Evolutionary conservation across 2,797 vertebrate species (phyloP).

Genomic region (Prionace glauca): DNA sequence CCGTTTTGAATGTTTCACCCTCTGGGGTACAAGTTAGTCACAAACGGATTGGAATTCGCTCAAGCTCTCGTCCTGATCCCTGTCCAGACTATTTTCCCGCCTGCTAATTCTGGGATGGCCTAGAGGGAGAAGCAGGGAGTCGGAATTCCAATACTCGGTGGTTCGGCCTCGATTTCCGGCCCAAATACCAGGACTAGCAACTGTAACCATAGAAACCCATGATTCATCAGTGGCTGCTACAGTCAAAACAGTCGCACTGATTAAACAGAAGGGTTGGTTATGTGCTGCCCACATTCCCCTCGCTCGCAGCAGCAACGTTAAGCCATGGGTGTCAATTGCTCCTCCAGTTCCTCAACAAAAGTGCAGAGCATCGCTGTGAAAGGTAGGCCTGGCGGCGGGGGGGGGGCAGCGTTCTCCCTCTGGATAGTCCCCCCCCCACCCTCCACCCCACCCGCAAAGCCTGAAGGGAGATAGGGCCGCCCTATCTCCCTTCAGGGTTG

Average conservation of each 20-base stretch:
- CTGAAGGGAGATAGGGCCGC: too few relatives aligned
- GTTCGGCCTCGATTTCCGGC: background rate
- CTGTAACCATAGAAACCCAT: conserved; percentile 48
- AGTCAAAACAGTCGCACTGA: background rate
- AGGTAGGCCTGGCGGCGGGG: background rate
- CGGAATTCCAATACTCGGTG: conserved; percentile 8
- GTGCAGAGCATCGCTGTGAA: background rate
- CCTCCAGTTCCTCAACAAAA: background rate
- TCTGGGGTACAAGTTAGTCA: background rate
- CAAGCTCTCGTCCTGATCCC: background rate
- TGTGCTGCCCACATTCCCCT: background rate
- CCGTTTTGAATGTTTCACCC: background rate
- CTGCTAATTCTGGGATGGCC: too few relatives aligned
- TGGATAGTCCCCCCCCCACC: too few relatives aligned
- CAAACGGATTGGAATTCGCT: background rate
- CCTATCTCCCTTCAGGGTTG: too few relatives aligned
- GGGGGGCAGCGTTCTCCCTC: too few relatives aligned
- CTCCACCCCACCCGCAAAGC: background rate
- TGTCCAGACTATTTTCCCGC: background rate
- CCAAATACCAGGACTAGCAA: conserved; percentile 43
- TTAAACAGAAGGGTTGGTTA: background rate
- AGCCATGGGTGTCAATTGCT: conserved; percentile 31
- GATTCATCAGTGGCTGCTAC: conserved; percentile 27
- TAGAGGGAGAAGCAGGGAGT: background rate
- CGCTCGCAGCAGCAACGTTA: background rate